phyloP scores from a whole-genome alignment of 2,797 vertebrate species.

The Amblyopsis hoosieri region DNA sequence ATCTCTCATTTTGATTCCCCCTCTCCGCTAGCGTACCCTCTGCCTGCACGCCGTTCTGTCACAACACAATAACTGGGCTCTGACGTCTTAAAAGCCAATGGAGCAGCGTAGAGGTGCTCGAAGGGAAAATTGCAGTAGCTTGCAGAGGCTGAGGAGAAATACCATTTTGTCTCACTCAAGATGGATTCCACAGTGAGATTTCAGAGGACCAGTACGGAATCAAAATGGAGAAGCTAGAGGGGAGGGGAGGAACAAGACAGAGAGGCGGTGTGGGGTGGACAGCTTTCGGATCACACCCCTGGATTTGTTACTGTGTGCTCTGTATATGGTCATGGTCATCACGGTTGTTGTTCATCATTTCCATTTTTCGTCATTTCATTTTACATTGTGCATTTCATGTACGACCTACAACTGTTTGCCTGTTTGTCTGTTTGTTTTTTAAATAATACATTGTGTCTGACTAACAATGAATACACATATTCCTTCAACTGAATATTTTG shows the following conservation, averaged over 20 bases:
- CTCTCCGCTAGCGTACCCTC: constrained; percentile 45
- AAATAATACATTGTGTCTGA: neutral
- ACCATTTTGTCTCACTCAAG: constrained; percentile 77
- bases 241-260: constrained; percentile 56
- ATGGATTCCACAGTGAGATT: constrained; percentile 78
- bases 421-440: neutral
- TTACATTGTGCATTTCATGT: neutral
- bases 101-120: constrained; percentile 69
- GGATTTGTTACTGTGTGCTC: constrained; percentile 34
- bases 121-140: constrained; percentile 74
- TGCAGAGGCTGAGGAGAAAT: constrained; percentile 71
- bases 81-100: constrained; percentile 73
- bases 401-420: neutral
- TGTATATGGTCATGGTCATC: neutral
- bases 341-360: neutral
- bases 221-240: constrained; percentile 77
- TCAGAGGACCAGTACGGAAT: constrained; percentile 72
- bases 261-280: constrained; percentile 41
- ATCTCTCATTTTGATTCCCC: constrained; percentile 53
- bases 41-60: constrained; percentile 60
- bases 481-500: neutral
- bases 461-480: neutral
- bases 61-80: constrained; percentile 69
- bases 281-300: constrained; percentile 40
- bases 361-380: neutral